These are phyloP conservation scores for Paragorgia papillata DNA, from an alignment of 92 coral and sea anemone genomes.

Conservation along the genomic window DNA sequence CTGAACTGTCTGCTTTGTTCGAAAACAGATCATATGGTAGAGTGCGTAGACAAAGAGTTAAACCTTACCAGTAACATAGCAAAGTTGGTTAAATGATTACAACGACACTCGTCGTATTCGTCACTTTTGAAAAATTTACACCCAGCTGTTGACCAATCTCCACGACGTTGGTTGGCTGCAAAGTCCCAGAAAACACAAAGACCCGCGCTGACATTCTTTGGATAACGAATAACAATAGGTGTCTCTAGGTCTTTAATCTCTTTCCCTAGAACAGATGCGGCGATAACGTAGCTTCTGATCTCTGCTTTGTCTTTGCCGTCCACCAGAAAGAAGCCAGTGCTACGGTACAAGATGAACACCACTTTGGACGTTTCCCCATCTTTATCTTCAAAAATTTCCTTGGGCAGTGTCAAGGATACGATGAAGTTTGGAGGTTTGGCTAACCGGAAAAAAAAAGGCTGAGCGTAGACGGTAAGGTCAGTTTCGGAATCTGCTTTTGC, in stretches of 20 bases:
- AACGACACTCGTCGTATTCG: slow-evolving; percentile 53
- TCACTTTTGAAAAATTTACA: slow-evolving; percentile 45
- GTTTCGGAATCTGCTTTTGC: no score
- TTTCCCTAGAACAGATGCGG: not conserved
- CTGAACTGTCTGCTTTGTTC: no score
- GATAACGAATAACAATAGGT: not conserved
- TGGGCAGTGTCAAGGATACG: not conserved
- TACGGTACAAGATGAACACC: not conserved
- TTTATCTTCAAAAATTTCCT: not conserved
- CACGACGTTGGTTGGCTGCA: not conserved
- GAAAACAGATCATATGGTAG: no score
- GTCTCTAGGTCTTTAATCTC: not conserved
- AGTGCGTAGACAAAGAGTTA: no score
- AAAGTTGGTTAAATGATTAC: slow-evolving; percentile 72
- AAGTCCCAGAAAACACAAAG: not conserved
- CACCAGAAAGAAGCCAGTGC: not conserved
- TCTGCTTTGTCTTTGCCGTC: not conserved
- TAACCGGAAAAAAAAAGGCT: no score
- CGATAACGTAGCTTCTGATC: slow-evolving; percentile 2
- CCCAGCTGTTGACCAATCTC: slow-evolving; percentile 63
- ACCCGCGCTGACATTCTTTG: not conserved
- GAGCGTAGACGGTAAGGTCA: no score
- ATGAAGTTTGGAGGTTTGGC: not conserved
- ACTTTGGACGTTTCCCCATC: not conserved
- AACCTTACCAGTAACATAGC: slow-evolving; percentile 40